Evolutionary conservation across 1,140 invertebrate species (phyloP), one percentile per base, ranked within the genome.

Genomic region (Danaus melanippus): DNA sequence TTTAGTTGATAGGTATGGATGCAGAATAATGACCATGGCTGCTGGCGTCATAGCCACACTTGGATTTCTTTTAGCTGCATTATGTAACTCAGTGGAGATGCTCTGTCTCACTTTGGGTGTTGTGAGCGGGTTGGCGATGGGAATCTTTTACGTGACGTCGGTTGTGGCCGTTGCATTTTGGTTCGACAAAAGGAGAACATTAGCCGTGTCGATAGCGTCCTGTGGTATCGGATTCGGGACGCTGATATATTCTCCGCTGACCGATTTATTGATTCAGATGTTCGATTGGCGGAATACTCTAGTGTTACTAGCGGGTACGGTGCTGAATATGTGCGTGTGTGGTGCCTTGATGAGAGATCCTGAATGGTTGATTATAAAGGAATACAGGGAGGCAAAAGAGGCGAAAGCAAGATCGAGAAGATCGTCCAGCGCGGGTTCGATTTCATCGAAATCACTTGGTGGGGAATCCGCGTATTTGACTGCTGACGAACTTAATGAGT

Each of bases 81-180:
- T 93, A 46, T 89, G 89, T 62, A 89, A 92, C 66, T 93, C 91
- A 10, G 89, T 95, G 39, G 90, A 90, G 69, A 85, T 94, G 76
- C 88, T 96, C 53, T 95, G 93, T 80, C 65, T 97, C 43, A 96
- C 94, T 0, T 95, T 96, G 74, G 95, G 95, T 1, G 88, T 96
- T 4, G 88, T 96, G n/a, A 92, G 94, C 11, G 95, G 95, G 2
- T 84, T 96, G 39, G 95, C 95, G 0, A 89, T 97, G 80, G 93
- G 95, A 4, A 87, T 96, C 41, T 92, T 94, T 52, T 95, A 95
- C 72, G 95, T 97, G 1, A 95, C 96, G 1, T 93, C 93, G 1
- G 94, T 96, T 8, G 96, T 98, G 0, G 91, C 92, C n/a, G 96
- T 98, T 45, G 96, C 96, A 5, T 97, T 95, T 77, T 98, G 98